Percentiles rank a stretch among this genome's conserved stretches.
These are phyloP conservation scores for Stichopus horrens DNA, from an alignment of 53 echinoderm and acorn worm genomes.

Conservation along the genomic window DNA sequence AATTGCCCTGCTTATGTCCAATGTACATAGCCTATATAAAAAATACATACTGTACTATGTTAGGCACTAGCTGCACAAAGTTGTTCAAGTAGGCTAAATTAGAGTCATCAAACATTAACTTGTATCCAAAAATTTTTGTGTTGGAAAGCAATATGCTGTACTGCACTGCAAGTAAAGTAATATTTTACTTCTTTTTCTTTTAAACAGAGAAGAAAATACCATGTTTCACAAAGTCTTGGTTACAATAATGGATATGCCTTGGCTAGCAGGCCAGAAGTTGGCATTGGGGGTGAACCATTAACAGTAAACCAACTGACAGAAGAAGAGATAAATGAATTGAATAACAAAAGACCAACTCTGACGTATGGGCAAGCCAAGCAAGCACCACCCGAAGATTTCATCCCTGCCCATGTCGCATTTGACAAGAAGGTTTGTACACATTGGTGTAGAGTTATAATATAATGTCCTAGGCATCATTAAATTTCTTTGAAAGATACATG, in stretches of 20 bases:
- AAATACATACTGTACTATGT: too few relatives aligned
- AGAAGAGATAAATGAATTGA: conserved; percentile 83
- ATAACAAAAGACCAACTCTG: conserved; percentile 91
- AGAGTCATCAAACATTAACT: background rate
- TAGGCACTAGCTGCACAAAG: too few relatives aligned
- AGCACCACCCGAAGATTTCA: conserved; percentile 96
- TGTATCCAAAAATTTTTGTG: background rate
- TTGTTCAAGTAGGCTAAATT: too few relatives aligned
- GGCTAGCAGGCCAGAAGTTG: conserved; percentile 79
- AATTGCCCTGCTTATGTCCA: too few relatives aligned
- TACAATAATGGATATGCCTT: conserved; percentile 95
- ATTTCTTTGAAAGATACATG: too few relatives aligned
- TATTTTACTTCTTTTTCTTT: conserved; percentile 4
- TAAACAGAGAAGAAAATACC: conserved; percentile 79
- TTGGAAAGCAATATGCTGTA: background rate
- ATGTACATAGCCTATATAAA: too few relatives aligned
- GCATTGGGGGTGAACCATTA: conserved; percentile 88
- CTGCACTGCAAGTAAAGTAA: background rate
- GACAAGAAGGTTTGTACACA: conserved; percentile 80
- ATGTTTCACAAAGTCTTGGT: conserved; percentile 83
- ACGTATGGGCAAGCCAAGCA: conserved; percentile 98
- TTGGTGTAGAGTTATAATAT: too few relatives aligned
- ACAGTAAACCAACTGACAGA: conserved; percentile 88
- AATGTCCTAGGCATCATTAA: too few relatives aligned
- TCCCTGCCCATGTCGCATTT: conserved; percentile 97